Base-by-base conservation (phyloP, 2,888 invertebrate genomes). In the Kryphioiulus occultus region DNA sequence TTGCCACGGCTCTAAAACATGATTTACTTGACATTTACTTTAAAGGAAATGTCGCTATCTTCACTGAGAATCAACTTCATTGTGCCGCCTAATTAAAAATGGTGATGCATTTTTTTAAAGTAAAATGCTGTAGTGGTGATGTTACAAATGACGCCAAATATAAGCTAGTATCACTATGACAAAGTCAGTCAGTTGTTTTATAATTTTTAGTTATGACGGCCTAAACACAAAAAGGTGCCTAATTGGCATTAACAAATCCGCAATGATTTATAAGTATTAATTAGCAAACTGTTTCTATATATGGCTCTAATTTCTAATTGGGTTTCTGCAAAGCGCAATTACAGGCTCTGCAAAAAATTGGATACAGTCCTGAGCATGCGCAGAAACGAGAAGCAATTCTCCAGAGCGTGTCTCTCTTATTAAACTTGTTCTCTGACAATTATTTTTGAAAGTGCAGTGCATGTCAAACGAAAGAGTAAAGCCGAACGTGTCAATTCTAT, bases 381-480 rank as follows among this genome's bases (percentile, higher is more conserved):
- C 68, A 68, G 68, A 68, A 26, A 10, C 10, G 68, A 26, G 26
- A n/a, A 22, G 68, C 68, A 26, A 68, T 68, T 68, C 68, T 68
- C 68, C 68, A 68, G 68, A 68, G 68, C 68, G 26, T 68, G 68
- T n/a, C 53, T n/a, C 68, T 68, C 68, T 68, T 68, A 68, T 68
- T 68, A 68, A 68, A 68, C 68, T 68, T 68, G 26, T 68, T 68
- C 68, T 26, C 68, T 68, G 68, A 68, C 68, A 68, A 68, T 68
- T 68, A 68, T 68, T 19, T 22, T 68, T 26, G 26, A 68, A 68
- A 68, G 68, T 68, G 68, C 68, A 68, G 68, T 68, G 26, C 68
- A 22, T 68, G 68, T 68, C 68, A 68, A 22, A 68, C 2, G 68
- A 68, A 68, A n/a, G 68, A 68, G 68, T 68, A 26, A 68, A 68